Conservation (phyloP, 1,140 invertebrate species). For the Helicorthomorpha holstii region DNA sequence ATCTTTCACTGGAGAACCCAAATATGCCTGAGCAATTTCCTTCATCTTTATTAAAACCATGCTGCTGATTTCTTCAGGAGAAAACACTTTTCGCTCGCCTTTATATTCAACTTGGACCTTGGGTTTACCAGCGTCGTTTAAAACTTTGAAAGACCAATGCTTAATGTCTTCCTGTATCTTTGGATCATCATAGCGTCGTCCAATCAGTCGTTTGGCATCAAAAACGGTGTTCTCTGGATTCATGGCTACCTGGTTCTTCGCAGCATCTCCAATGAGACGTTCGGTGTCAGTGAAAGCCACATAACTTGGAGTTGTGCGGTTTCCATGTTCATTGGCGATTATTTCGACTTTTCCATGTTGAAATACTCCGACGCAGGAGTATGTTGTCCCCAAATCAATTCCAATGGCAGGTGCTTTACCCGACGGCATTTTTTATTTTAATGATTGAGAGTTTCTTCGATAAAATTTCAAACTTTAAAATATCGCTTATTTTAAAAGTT, state of each 20-base stretch:
- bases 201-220: no score
- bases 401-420: no score
- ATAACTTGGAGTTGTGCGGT: constrained; percentile 34
- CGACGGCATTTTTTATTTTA: no score
- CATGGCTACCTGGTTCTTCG: constrained; percentile 33
- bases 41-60: constrained; percentile 57
- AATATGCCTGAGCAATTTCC: constrained; percentile 82
- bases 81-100: constrained; percentile 72
- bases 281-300: constrained; percentile 35
- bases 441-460: no score
- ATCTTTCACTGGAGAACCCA: constrained; percentile 73
- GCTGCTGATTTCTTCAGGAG: constrained; percentile 30
- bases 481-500: no score
- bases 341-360: constrained; percentile 31
- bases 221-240: constrained; percentile 29
- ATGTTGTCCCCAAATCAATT: no score
- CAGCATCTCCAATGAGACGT: constrained; percentile 32
- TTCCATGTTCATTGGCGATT: constrained; percentile 32
- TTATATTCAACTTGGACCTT: constrained; percentile 55
- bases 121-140: constrained; percentile 48
- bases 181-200: constrained; percentile 28
- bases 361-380: no score
- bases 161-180: constrained; percentile 34
- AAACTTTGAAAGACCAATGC: constrained; percentile 36
- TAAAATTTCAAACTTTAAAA: no score